Percentiles rank a stretch among this genome's conserved stretches.
Evolutionary conservation across 1,140 invertebrate genomes (phyloP).

Genomic region (Chrysomallon squamiferum): DNA sequence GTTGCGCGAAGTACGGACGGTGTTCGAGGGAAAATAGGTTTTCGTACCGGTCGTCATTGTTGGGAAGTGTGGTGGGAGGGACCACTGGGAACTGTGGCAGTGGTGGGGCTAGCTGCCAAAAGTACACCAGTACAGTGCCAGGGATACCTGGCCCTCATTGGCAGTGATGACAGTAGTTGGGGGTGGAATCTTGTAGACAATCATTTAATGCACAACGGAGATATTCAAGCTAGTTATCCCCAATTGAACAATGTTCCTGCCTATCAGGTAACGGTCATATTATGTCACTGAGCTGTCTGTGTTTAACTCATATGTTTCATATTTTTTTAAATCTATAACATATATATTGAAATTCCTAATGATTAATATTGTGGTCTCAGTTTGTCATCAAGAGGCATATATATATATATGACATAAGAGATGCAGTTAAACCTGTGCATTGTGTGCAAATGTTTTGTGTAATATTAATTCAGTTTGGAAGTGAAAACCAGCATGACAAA

Average conservation of each 20-base stretch:
- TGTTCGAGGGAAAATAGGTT: constrained; percentile 91
- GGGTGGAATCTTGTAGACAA: constrained; percentile 99
- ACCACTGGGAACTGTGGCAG: constrained; percentile 75
- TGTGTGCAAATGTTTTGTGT: too few species aligned
- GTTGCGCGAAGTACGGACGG: constrained; percentile 99
- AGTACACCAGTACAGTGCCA: constrained; percentile 87
- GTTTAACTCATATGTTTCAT: too few species aligned
- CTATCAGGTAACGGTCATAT: constrained; percentile 79
- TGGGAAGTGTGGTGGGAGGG: constrained; percentile 99
- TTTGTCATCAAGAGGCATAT: too few species aligned
- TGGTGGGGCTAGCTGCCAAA: constrained; percentile 85
- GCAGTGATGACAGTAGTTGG: constrained; percentile 96
- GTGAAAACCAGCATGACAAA: too few species aligned
- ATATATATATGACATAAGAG: too few species aligned
- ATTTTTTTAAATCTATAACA: too few species aligned
- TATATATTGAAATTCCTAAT: too few species aligned
- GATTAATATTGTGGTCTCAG: too few species aligned
- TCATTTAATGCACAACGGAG: constrained; percentile 94
- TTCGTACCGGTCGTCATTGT: constrained; percentile 89
- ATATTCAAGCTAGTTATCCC: constrained; percentile 94
- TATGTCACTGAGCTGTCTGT: too few species aligned
- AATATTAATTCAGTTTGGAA: too few species aligned
- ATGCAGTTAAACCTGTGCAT: too few species aligned
- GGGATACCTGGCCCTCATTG: constrained; percentile 93
- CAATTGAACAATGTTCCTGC: constrained; percentile 95